A percentile compares a stretch with the other conserved stretches of the same genome.
These are phyloP conservation scores for Aphyosemion australe DNA, from an alignment of 2,113 vertebrate species.

Conservation along the genomic window DNA sequence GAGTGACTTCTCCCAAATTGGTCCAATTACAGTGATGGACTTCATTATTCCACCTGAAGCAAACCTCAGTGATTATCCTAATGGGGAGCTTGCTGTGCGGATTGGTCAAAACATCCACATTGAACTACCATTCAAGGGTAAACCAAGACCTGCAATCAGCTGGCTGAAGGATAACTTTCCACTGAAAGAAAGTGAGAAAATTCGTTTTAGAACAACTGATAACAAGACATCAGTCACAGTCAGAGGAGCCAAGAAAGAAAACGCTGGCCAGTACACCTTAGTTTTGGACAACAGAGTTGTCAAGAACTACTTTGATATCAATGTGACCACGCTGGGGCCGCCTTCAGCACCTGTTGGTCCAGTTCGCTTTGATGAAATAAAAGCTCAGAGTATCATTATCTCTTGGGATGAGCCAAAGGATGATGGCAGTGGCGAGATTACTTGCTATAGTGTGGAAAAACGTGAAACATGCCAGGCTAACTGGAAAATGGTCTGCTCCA, in stretches of 20 bases:
- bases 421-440: slow-evolving; percentile 94
- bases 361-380: slow-evolving; percentile 92
- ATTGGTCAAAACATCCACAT: slow-evolving; percentile 93
- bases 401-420: slow-evolving; percentile 94
- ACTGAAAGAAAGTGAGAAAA: slow-evolving; percentile 92
- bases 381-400: slow-evolving; percentile 92
- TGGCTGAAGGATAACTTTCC: slow-evolving; percentile 94
- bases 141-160: slow-evolving; percentile 90
- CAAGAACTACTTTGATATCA: slow-evolving; percentile 89
- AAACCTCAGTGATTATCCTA: slow-evolving; percentile 89
- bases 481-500: slow-evolving; percentile 98
- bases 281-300: slow-evolving; percentile 90
- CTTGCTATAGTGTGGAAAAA: slow-evolving; percentile 96
- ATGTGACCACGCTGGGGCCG: slow-evolving; percentile 89
- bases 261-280: slow-evolving; percentile 94
- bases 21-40: slow-evolving; percentile 92
- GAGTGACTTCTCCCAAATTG: slow-evolving; percentile 88
- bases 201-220: slow-evolving; percentile 94
- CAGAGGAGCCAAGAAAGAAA: slow-evolving; percentile 91
- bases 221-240: slow-evolving; percentile 91
- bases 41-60: slow-evolving; percentile 90
- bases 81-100: slow-evolving; percentile 88
- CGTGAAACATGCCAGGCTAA: slow-evolving; percentile 93
- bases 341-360: slow-evolving; percentile 92
- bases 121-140: slow-evolving; percentile 95